Evolutionary conservation across 2,113 vertebrate genomes (phyloP).

Genomic region (Poeciliopsis prolifica): DNA sequence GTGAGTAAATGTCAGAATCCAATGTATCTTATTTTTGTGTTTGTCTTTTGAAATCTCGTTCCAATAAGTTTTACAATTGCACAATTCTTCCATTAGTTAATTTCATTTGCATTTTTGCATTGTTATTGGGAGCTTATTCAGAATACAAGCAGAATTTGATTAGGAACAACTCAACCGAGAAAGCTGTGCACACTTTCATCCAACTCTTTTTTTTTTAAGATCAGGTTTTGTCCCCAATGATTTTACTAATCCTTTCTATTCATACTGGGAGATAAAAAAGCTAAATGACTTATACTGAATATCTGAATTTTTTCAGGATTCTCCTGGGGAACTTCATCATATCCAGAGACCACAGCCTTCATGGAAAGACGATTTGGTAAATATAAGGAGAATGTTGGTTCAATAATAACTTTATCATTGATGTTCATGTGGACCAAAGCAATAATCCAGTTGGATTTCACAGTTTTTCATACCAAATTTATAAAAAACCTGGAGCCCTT

Average conservation of each 20-base stretch:
- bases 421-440: background rate
- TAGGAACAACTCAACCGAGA: conserved; percentile 19
- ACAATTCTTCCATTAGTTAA: conserved; percentile 2
- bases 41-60: conserved; percentile 29
- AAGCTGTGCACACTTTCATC: background rate
- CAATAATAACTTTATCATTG: conserved; percentile 3
- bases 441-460: no score
- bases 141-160: conserved; percentile 16
- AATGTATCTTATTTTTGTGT: conserved; percentile 17
- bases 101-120: conserved; percentile 47
- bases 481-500: no score
- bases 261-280: background rate
- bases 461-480: no score
- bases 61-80: conserved; percentile 43
- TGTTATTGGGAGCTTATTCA: conserved; percentile 35
- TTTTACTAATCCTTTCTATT: conserved; percentile 1
- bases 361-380: conserved; percentile 82
- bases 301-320: conserved; percentile 64
- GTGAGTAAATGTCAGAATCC: conserved; percentile 75
- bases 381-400: conserved; percentile 11
- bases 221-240: background rate
- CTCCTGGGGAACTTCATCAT: conserved; percentile 58
- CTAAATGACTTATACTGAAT: background rate
- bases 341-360: conserved; percentile 73
- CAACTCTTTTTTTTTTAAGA: background rate